A percentile compares a stretch with the other conserved stretches of the same genome.
Evolutionary conservation across 2,113 vertebrate genomes (phyloP).

Genomic region (Okapia johnstoni): DNA sequence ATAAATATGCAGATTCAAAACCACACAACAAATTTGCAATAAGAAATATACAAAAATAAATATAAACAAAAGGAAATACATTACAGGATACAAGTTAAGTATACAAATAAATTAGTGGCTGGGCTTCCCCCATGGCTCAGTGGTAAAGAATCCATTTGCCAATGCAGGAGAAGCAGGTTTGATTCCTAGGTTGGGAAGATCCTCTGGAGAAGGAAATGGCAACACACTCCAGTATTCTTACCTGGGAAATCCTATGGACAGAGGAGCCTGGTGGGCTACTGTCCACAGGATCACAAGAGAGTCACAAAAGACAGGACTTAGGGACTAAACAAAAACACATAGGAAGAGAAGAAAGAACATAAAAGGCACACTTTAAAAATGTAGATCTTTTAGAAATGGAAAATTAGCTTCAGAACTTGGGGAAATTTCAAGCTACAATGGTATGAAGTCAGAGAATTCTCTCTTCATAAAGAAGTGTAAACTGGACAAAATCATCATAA

Average conservation of each 20-base stretch:
- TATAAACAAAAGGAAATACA: neutral
- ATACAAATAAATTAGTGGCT: neutral
- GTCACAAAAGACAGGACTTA: neutral
- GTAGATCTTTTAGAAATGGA: constrained; percentile 22
- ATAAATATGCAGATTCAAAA: neutral
- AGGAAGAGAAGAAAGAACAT: neutral
- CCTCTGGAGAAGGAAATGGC: neutral
- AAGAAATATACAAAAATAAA: neutral
- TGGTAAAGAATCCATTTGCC: neutral
- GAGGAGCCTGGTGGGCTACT: neutral
- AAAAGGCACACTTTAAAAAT: neutral
- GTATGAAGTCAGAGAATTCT: neutral
- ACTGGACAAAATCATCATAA: neutral
- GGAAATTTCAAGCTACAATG: neutral
- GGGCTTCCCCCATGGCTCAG: neutral
- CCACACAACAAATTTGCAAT: neutral
- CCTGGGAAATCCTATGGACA: neutral
- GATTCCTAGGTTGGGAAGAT: neutral
- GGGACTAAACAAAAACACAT: neutral
- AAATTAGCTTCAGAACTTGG: neutral
- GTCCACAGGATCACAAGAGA: neutral
- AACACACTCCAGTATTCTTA: neutral
- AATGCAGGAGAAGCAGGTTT: neutral
- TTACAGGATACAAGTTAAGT: neutral
- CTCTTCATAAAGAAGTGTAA: neutral